Evolutionary conservation across 2,888 invertebrate genomes (phyloP), one percentile per base, ranked within the genome.

Genomic region (Orthosia gothica): DNA sequence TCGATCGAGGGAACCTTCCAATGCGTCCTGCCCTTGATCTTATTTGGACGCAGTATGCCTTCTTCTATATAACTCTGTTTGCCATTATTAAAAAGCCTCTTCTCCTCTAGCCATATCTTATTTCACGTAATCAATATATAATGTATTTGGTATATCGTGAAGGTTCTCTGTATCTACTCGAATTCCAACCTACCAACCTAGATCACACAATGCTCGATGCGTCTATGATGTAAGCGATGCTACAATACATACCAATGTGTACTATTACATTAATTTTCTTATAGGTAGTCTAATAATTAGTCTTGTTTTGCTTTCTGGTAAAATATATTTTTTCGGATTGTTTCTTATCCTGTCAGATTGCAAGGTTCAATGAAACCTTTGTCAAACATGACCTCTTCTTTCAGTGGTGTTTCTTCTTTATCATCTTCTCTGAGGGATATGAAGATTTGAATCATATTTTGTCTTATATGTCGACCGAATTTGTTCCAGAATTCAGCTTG

Each of bases 131-230:
- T 20, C 15, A 2, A 3, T 16, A 7, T 7, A 15, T 11, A 7
- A 45, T 20, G 15, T 40, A 5, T 20, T 61, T 45, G 7, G 20
- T 40, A 5, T 45, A 20, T 59, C n/a, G n/a, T 59, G 23, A 16
- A 40, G 20, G 52, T 32, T 15, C 20, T 40, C 20, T 3, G n/a
- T 55, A 40, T 18, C 15, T 26, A 18, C 13, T 66, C 4, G 66
- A 66, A 66, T 45, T 75, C 57, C 26, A 58, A 66, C 23, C 62
- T 55, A 73, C 32, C 62, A 47, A 55, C 45, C 66, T 58, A 74
- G 50, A 66, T 75, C 50, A 58, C 18, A 75, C 45, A 75, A 65
- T 65, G 26, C 26, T 63, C 13, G 20, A 59, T 73, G 32, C 9
- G 26, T 18, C 16, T 40, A 18, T 74, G 49, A 75, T 57, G 75